Evolutionary conservation across 2,888 invertebrate species (phyloP).

Genomic region (Cyrtodaria siliqua): DNA sequence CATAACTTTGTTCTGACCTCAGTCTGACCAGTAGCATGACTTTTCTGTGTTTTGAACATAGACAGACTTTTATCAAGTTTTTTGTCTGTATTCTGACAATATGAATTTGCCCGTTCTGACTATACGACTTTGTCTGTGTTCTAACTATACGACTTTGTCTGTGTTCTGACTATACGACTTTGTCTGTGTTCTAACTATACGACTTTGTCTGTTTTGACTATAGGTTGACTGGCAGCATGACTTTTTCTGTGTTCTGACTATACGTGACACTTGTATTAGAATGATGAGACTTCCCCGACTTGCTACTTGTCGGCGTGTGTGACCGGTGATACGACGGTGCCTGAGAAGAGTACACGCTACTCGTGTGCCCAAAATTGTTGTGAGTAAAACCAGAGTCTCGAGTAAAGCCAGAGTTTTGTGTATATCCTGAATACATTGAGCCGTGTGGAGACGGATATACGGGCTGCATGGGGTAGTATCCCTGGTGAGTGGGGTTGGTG

Average conservation of each 20-base stretch:
- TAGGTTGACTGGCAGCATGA: conserved; percentile 80
- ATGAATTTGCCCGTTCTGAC: too few species aligned
- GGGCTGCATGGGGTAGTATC: conserved; percentile 83
- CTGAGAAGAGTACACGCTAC: conserved; percentile 78
- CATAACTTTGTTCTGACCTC: too few species aligned
- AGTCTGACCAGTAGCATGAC: too few species aligned
- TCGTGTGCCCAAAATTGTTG: conserved; percentile 65
- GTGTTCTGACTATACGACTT: too few species aligned
- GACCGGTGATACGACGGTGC: conserved; percentile 81
- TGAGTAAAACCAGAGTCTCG: conserved; percentile 60
- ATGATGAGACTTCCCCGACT: conserved; percentile 81
- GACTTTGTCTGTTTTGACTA: too few species aligned
- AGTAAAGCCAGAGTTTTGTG: conserved; percentile 67
- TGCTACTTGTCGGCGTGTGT: conserved; percentile 82
- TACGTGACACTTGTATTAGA: conserved; percentile 81
- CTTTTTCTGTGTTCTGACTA: conserved; percentile 80
- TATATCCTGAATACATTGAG: conserved; percentile 73
- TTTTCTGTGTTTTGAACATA: too few species aligned
- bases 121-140: too few species aligned
- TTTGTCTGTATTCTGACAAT: too few species aligned
- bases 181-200: too few species aligned
- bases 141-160: too few species aligned
- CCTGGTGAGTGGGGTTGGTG: conserved; percentile 79
- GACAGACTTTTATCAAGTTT: too few species aligned
- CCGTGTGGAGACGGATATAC: conserved; percentile 71